A percentile compares a stretch with the other conserved stretches of the same genome.
These are phyloP conservation scores for Varanus salvator DNA, from an alignment of 2,113 vertebrate species.

Conservation along the genomic window DNA sequence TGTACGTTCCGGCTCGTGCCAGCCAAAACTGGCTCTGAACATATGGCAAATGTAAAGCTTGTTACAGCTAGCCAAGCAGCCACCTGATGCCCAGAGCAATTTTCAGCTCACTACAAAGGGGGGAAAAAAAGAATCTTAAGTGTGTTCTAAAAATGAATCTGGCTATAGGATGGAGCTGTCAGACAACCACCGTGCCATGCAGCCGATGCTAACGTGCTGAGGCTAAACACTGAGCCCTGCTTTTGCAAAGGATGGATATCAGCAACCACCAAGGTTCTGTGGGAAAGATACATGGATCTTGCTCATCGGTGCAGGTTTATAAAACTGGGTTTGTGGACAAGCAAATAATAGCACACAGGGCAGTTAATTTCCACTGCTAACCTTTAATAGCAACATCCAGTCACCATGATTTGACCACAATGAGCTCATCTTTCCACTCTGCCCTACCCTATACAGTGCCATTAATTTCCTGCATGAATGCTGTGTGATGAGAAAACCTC, in stretches of 20 bases:
- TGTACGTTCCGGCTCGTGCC: background rate
- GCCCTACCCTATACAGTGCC: background rate
- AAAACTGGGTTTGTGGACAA: background rate
- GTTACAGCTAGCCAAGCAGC: background rate
- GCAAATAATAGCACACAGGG: background rate
- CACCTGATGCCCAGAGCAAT: background rate
- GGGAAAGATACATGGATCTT: background rate
- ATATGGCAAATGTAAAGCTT: background rate
- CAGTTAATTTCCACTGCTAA: background rate
- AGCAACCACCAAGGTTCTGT: background rate
- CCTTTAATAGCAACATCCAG: background rate
- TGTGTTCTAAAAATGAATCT: background rate
- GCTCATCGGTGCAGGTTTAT: background rate
- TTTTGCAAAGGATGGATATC: background rate
- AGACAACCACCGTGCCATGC: background rate
- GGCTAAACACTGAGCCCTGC: background rate
- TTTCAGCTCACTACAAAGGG: background rate
- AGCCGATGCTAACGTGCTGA: background rate
- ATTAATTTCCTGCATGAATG: background rate
- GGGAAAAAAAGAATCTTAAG: background rate
- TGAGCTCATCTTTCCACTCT: too few relatives aligned
- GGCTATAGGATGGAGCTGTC: background rate
- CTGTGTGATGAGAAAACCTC: background rate
- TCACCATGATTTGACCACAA: background rate
- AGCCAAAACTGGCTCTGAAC: background rate